These are phyloP conservation scores for Octopus sinensis DNA, from an alignment of 1,140 invertebrate genomes.

Conservation along the genomic window DNA sequence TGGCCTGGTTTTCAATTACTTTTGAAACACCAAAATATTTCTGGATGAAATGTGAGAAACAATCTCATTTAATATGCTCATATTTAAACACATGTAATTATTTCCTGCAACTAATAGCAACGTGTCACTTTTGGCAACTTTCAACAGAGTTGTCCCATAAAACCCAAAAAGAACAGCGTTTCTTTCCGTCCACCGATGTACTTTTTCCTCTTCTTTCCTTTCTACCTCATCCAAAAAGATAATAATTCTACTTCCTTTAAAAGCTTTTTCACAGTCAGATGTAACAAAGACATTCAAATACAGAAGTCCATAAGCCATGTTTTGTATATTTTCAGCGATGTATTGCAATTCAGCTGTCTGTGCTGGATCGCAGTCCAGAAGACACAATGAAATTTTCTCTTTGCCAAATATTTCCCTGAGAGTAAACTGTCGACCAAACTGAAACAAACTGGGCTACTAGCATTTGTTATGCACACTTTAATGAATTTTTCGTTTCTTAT, in stretches of 20 bases:
- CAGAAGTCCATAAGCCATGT: conserved; percentile 44
- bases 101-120: conserved; percentile 46
- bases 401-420: conserved; percentile 44
- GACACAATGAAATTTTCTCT: conserved; percentile 42
- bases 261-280: conserved; percentile 43
- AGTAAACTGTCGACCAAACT: too few species aligned
- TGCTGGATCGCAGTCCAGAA: conserved; percentile 34
- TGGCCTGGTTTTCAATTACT: conserved; percentile 51
- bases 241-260: conserved; percentile 41
- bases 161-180: conserved; percentile 42
- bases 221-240: conserved; percentile 50
- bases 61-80: conserved; percentile 47
- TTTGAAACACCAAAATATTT: conserved; percentile 49
- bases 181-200: conserved; percentile 41
- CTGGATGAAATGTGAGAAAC: conserved; percentile 43
- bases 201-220: conserved; percentile 33
- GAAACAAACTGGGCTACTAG: too few species aligned
- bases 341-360: conserved; percentile 38
- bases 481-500: too few species aligned
- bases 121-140: conserved; percentile 40
- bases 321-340: conserved; percentile 47
- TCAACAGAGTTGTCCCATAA: conserved; percentile 47
- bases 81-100: conserved; percentile 51
- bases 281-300: conserved; percentile 37
- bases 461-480: too few species aligned